Percentiles rank a stretch among this genome's conserved stretches.
Evolutionary conservation across 2,888 invertebrate genomes (phyloP).

Genomic region (Diachrysia chrysitis): DNA sequence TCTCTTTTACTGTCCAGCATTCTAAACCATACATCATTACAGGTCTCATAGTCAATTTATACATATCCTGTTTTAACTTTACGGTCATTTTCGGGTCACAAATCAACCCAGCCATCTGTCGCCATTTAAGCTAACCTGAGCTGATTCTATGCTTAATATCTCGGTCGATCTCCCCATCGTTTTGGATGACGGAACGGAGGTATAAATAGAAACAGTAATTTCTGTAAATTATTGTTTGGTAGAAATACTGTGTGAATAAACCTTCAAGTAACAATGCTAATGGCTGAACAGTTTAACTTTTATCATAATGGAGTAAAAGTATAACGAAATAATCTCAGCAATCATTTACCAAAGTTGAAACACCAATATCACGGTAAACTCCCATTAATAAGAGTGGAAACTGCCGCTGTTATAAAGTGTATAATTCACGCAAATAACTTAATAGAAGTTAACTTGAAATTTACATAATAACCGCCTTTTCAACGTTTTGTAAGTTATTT

Average conservation of each 20-base stretch:
- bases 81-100: too few relatives aligned
- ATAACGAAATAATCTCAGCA: slow-evolving; percentile 36
- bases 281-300: background rate
- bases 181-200: too few relatives aligned
- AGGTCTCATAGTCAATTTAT: too few relatives aligned
- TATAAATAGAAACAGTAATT: too few relatives aligned
- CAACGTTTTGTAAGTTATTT: slow-evolving; percentile 63
- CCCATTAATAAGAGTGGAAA: slow-evolving; percentile 67
- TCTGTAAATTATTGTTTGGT: background rate
- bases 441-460: slow-evolving; percentile 68
- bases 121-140: too few relatives aligned
- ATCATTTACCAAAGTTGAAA: slow-evolving; percentile 52
- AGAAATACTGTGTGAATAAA: background rate
- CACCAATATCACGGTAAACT: slow-evolving; percentile 58
- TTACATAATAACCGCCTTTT: slow-evolving; percentile 73
- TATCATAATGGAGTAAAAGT: slow-evolving; percentile 17
- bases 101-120: too few relatives aligned
- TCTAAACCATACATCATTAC: too few relatives aligned
- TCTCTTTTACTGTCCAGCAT: too few relatives aligned
- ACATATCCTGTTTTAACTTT: too few relatives aligned
- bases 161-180: too few relatives aligned
- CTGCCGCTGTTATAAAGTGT: slow-evolving; percentile 67
- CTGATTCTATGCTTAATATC: too few relatives aligned
- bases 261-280: slow-evolving; percentile 21
- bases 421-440: slow-evolving; percentile 76